Conservation (phyloP, 2,888 invertebrate genomes). For the Hesperia comma region DNA sequence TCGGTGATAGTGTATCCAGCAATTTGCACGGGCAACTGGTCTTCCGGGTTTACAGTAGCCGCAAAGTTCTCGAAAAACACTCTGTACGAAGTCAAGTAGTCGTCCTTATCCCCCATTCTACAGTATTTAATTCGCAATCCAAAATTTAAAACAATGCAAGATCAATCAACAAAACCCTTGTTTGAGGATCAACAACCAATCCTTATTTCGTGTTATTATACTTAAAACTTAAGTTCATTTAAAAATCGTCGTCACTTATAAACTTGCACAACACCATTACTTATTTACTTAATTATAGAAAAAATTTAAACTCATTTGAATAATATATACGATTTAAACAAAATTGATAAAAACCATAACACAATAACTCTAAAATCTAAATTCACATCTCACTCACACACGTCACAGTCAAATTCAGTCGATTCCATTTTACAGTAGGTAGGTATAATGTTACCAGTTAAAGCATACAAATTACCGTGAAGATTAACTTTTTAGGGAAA, state of each 20-base stretch:
- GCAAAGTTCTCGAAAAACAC: conserved; percentile 89
- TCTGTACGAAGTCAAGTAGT: conserved; percentile 87
- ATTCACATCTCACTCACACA: conserved; percentile 61
- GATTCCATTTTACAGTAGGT: conserved; percentile 6
- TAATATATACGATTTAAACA: neutral
- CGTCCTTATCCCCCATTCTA: conserved; percentile 85
- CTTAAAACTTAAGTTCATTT: conserved; percentile 35
- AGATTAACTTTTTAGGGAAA: no score
- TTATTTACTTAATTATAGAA: conserved; percentile 18
- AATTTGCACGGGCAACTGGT: conserved; percentile 89
- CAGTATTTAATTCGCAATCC: conserved; percentile 33
- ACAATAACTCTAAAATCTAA: conserved; percentile 40
- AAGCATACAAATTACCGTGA: neutral
- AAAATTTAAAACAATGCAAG: conserved; percentile 36
- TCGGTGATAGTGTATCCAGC: conserved; percentile 87
- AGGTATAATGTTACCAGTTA: neutral
- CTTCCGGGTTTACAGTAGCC: conserved; percentile 86
- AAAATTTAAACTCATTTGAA: conserved; percentile 11
- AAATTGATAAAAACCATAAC: conserved; percentile 61
- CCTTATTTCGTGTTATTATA: conserved; percentile 42
- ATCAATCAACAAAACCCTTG: conserved; percentile 45
- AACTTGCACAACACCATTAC: conserved; percentile 14
- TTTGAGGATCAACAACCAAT: conserved; percentile 37
- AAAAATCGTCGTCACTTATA: conserved; percentile 7
- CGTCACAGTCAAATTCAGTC: conserved; percentile 45